These are phyloP conservation scores for Erpornis zantholeuca DNA, from an alignment of 2,113 vertebrate species.

Conservation along the genomic window DNA sequence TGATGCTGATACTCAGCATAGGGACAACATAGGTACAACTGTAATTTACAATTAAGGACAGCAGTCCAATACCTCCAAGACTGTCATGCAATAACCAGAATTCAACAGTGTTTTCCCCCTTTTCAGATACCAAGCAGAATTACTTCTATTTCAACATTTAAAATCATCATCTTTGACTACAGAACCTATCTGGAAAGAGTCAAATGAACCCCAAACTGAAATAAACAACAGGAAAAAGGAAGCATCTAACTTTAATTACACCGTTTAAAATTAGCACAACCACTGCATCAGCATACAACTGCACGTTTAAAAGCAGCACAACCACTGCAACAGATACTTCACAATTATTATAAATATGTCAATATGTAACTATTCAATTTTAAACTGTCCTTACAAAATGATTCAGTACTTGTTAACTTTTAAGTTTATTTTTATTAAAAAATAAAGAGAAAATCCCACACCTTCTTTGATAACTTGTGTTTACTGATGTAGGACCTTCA, in stretches of 20 bases:
- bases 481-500: conserved; percentile 79
- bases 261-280: background rate
- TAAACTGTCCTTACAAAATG: background rate
- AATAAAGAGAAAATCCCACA: conserved; percentile 53
- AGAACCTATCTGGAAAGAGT: background rate
- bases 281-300: background rate
- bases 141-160: background rate
- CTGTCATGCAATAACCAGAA: background rate
- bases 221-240: background rate
- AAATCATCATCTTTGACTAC: background rate
- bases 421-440: background rate
- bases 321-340: background rate
- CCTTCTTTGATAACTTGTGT: conserved; percentile 95
- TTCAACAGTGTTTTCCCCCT: background rate
- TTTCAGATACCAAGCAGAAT: background rate
- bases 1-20: background rate
- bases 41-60: background rate
- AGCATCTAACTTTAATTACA: background rate
- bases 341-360: background rate
- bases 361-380: background rate
- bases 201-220: background rate
- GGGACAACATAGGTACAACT: background rate
- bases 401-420: background rate
- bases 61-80: background rate
- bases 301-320: background rate